A percentile compares a stretch with the other conserved stretches of the same genome.
Evolutionary conservation across 2,113 vertebrate species (phyloP).

Genomic region (Typhlomys cinereus): DNA sequence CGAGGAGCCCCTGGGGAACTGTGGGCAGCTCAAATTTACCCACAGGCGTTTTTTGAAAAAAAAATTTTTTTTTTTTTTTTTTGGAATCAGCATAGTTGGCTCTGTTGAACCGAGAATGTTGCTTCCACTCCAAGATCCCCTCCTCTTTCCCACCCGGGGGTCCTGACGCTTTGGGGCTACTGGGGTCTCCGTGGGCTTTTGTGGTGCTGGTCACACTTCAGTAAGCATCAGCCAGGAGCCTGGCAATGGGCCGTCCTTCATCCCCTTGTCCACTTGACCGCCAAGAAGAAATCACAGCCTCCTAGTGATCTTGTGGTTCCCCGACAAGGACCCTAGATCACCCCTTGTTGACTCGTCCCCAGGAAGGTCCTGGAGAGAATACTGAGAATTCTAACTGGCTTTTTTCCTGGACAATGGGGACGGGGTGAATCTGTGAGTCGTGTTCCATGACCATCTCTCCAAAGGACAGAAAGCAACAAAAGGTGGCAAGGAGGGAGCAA

Average conservation of each 20-base stretch:
- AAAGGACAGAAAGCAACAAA: background rate
- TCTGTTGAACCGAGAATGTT: constrained; percentile 83
- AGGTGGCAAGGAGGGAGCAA: background rate
- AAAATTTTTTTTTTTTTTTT: constrained; percentile 79
- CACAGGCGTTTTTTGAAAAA: constrained; percentile 87
- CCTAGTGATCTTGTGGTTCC: fast-evolving
- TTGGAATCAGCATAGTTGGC: constrained; percentile 88
- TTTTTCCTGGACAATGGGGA: background rate
- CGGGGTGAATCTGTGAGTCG: background rate
- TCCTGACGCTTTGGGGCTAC: constrained; percentile 49
- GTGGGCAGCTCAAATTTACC: constrained; percentile 92
- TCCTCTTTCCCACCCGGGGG: background rate
- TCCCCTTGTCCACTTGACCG: too few relatives aligned
- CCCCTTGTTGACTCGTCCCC: background rate
- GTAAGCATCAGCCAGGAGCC: fast-evolving
- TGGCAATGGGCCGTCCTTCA: fast-evolving
- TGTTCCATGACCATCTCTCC: background rate
- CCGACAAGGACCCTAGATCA: background rate
- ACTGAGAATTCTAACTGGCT: background rate
- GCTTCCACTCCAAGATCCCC: constrained; percentile 76
- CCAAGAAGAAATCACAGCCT: background rate
- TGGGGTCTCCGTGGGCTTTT: constrained; percentile 24
- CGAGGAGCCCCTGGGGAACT: constrained; percentile 89
- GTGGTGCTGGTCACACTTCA: background rate
- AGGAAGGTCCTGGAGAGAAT: background rate